Conservation (phyloP, 2,888 invertebrate species). For the Papilio demoleus region DNA sequence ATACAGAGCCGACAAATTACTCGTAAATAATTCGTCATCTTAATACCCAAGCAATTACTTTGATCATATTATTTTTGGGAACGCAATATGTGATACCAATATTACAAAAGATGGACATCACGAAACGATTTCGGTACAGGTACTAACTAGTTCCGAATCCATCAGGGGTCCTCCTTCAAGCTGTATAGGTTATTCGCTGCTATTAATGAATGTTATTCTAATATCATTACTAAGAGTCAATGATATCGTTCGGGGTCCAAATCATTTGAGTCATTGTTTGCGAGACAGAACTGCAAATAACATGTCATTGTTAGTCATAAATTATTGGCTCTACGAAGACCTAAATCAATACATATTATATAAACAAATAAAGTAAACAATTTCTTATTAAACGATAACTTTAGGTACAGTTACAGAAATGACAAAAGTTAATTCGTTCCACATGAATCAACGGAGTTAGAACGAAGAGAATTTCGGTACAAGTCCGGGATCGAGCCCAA, state of each 20-base stretch:
- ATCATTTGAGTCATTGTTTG: no score
- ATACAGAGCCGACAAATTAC: not conserved
- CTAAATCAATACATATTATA: no score
- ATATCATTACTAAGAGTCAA: no score
- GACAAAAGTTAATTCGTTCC: conserved; percentile 12
- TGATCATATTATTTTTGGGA: not conserved
- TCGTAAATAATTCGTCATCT: conserved; percentile 11
- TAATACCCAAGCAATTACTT: not conserved
- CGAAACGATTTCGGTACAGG: no score
- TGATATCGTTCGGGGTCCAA: no score
- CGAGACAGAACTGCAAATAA: no score
- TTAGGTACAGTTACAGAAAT: not conserved
- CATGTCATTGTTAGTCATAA: not conserved
- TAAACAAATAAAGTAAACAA: not conserved
- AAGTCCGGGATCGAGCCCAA: conserved; percentile 27
- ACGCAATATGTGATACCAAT: not conserved
- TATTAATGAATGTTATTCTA: no score
- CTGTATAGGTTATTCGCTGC: no score
- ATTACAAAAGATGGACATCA: no score
- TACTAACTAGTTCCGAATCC: no score
- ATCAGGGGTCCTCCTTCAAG: no score
- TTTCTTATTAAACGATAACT: not conserved
- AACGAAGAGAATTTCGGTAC: conserved; percentile 20
- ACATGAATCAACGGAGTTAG: conserved; percentile 1
- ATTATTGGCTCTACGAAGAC: not conserved